phyloP scores from a whole-genome alignment of 2,113 vertebrate genomes.

The Talpa occidentalis region DNA sequence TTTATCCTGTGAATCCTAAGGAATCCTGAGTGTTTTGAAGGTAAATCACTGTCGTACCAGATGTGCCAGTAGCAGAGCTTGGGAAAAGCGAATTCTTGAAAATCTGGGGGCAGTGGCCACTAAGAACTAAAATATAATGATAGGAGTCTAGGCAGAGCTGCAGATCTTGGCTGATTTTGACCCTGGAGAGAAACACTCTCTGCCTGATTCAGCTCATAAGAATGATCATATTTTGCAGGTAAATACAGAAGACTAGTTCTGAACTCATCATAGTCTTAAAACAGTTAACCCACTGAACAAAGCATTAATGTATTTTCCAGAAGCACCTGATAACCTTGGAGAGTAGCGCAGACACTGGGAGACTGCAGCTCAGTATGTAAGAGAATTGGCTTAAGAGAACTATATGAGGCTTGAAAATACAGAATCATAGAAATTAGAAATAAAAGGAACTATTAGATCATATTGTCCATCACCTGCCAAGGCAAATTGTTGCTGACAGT shows the following conservation, averaged over 20 bases:
- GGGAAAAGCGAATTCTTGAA: not conserved
- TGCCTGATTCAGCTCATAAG: not conserved
- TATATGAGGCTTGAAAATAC: conserved; percentile 52
- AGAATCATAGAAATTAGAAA: conserved; percentile 75
- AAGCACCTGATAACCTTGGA: not conserved
- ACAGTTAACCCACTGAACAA: conserved; percentile 36
- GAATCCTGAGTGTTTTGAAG: not conserved
- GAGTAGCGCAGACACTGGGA: not conserved
- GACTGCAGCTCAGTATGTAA: conserved; percentile 53
- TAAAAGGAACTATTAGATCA: conserved; percentile 72
- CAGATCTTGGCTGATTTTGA: not conserved
- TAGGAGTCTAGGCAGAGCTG: not conserved
- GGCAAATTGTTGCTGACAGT: conserved; percentile 75
- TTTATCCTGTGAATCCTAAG: not conserved
- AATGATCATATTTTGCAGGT: not conserved
- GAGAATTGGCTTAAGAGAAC: conserved; percentile 73
- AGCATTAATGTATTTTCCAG: not conserved
- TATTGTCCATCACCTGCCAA: conserved; percentile 71
- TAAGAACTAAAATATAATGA: not conserved
- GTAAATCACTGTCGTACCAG: not conserved
- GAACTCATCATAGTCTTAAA: not conserved
- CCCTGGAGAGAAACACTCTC: not conserved
- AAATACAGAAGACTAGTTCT: not conserved
- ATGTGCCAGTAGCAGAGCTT: not conserved
- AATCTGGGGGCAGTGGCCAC: not conserved